Evolutionary conservation across 2,797 vertebrate species (phyloP).

Genomic region (Scolopax bukidnonensis): DNA sequence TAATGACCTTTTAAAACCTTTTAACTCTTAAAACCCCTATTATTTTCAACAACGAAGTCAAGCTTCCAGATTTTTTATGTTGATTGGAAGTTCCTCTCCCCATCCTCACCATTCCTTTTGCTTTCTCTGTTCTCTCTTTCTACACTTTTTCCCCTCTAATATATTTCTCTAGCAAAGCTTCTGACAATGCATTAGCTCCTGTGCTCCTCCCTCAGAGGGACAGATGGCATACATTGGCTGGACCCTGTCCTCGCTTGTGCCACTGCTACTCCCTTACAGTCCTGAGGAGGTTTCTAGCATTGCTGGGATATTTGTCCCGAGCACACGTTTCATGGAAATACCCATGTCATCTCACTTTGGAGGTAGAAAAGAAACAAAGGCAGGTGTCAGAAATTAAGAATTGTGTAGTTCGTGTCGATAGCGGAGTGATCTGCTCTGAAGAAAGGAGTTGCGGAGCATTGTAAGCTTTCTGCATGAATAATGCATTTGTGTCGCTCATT

Average conservation of each 20-base stretch:
- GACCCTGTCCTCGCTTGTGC: background rate
- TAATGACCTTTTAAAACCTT: conserved; percentile 77
- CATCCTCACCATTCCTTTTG: background rate
- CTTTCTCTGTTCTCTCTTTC: background rate
- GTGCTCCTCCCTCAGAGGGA: background rate
- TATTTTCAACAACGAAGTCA: conserved; percentile 38
- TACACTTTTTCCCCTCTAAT: background rate
- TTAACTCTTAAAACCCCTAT: conserved; percentile 60
- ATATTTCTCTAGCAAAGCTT: background rate
- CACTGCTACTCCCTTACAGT: background rate
- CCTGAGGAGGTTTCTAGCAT: background rate
- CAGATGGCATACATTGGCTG: background rate
- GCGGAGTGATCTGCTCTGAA: conserved; percentile 1
- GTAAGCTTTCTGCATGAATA: conserved; percentile 55
- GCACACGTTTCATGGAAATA: background rate
- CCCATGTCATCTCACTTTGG: background rate
- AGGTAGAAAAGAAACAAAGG: conserved; percentile 46
- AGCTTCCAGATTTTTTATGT: background rate
- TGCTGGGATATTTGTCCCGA: background rate
- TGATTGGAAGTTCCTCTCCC: conserved; percentile 2
- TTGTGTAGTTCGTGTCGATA: background rate
- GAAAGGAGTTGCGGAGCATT: conserved; percentile 31
- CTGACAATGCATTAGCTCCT: background rate
- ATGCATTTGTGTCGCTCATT: conserved; percentile 52
- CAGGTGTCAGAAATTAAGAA: conserved; percentile 58